Evolutionary conservation across 53 echinoderm and acorn worm species (phyloP), one percentile per base, ranked within the genome.

Genomic region (Holothuria scabra): DNA sequence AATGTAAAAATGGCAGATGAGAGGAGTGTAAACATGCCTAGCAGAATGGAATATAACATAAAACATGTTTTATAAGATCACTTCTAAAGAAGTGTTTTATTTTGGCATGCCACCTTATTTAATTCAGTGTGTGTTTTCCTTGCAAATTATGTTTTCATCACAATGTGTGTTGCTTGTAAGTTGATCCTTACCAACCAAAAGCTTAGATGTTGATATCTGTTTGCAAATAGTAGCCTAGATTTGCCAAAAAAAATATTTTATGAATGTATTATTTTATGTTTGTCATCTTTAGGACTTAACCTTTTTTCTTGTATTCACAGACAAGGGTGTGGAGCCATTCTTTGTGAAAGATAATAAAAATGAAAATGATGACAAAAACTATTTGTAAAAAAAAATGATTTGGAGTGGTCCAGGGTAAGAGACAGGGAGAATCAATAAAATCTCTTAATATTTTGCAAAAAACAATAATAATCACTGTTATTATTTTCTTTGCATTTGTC

Each of bases 261-360:
- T 24, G 44, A 23, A 46, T 72, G 32, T 69, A 37, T 11, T 72
- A 46, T 72, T 72, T 52, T 72, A 46, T 44, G 72, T 72, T 72
- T 72, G 48, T 23, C 46, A 24, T 22, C 48, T 72, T 52, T 25
- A 7, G 23, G 25, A 72, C n/a, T 72, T 23, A 72, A 10, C n/a
- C 44, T 69, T 25, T 72, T 38, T 69, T 72, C 21, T 44, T n/a
- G 72, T 44, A 44, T 72, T 72, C 72, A 72, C 28, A 72, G 44
- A 52, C 52, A 52, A 26, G 48, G 72, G 72, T 72, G 72, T 72
- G 72, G 72, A 72, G 72, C 72, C 72, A 72, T 46, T 72, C 72
- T 72, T 72, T 72, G 72, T 52, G 52, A 52, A 52, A 52, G 52
- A 52, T 52, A 52, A 4, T 41, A 8, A 16, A 52, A 52, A 52